A percentile compares a stretch with the other conserved stretches of the same genome.
These are phyloP conservation scores for Tenthredo notha DNA, from an alignment of 2,888 invertebrate genomes.

Conservation along the genomic window DNA sequence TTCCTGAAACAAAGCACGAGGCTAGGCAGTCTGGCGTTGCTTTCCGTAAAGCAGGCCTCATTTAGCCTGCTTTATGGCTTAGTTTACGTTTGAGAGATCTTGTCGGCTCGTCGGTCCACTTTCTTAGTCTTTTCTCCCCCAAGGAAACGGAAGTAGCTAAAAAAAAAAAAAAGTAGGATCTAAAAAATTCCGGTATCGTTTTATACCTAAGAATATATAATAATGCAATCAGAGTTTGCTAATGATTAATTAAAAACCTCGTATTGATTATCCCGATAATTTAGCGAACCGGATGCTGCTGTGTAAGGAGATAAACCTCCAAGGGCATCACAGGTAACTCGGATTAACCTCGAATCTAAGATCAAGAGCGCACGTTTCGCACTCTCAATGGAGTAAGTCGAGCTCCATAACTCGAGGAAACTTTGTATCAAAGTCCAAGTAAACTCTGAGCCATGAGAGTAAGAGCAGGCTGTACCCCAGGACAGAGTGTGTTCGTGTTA, in stretches of 20 bases:
- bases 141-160: neutral
- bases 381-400: slow-evolving; percentile 19
- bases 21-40: neutral
- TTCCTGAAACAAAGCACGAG: slow-evolving; percentile 51
- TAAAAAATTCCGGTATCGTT: neutral
- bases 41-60: slow-evolving; percentile 47
- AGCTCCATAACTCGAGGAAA: slow-evolving; percentile 1
- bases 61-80: slow-evolving; percentile 48
- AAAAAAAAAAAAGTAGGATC: too few species aligned
- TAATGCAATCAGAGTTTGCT: neutral
- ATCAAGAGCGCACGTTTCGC: slow-evolving; percentile 7
- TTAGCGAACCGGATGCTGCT: neutral
- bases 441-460: neutral
- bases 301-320: neutral
- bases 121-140: neutral
- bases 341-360: slow-evolving; percentile 1
- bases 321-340: neutral
- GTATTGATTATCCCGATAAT: neutral
- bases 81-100: slow-evolving; percentile 51
- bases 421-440: slow-evolving; percentile 36
- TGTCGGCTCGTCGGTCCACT: slow-evolving; percentile 16
- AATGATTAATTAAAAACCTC: neutral
- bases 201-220: too few species aligned
- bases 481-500: neutral
- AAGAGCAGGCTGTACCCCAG: neutral